These are phyloP conservation scores for Parochlus steinenii DNA, from an alignment of 2,888 invertebrate genomes.

Conservation along the genomic window DNA sequence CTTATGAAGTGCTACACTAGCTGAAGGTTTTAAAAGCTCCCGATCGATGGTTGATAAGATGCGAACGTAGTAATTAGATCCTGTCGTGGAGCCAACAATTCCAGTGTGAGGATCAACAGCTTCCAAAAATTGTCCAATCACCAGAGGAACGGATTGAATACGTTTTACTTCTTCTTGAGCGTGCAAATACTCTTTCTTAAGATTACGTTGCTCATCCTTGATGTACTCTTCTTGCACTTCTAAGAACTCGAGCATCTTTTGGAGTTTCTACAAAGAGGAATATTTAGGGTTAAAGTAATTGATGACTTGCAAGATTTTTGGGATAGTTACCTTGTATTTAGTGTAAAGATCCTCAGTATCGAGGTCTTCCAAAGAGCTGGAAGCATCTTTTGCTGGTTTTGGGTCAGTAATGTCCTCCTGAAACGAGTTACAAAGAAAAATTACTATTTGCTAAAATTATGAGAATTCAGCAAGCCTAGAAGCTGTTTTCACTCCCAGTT, in stretches of 20 bases:
- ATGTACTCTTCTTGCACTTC: slow-evolving; percentile 99
- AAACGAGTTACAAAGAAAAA: slow-evolving; percentile 15
- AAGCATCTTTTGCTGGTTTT: slow-evolving; percentile 45
- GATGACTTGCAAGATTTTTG: slow-evolving; percentile 1
- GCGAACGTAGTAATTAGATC: slow-evolving; percentile 97
- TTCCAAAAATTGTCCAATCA: slow-evolving; percentile 97
- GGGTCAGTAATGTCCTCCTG: slow-evolving; percentile 51
- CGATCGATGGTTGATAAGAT: slow-evolving; percentile 96
- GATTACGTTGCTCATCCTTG: slow-evolving; percentile 95
- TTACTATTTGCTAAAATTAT: slow-evolving; percentile 6
- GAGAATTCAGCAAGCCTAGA: slow-evolving; percentile 18
- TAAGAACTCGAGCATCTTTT: slow-evolving; percentile 89
- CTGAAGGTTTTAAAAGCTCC: slow-evolving; percentile 92
- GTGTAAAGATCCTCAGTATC: slow-evolving; percentile 90
- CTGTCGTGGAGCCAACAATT: slow-evolving; percentile 97
- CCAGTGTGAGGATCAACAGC: slow-evolving; percentile 99
- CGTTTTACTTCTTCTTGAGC: slow-evolving; percentile 97
- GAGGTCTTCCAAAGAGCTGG: slow-evolving; percentile 53
- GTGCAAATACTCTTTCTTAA: slow-evolving; percentile 97
- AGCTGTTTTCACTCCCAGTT: slow-evolving; percentile 4
- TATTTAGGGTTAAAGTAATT: slow-evolving; percentile 1
- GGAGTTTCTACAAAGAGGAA: slow-evolving; percentile 56
- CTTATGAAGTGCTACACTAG: slow-evolving; percentile 96
- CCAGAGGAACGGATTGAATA: slow-evolving; percentile 96
- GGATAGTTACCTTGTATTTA: slow-evolving; percentile 64